Evolutionary conservation across 2,888 invertebrate genomes (phyloP).

Genomic region (Harpagoxenus sublaevis): DNA sequence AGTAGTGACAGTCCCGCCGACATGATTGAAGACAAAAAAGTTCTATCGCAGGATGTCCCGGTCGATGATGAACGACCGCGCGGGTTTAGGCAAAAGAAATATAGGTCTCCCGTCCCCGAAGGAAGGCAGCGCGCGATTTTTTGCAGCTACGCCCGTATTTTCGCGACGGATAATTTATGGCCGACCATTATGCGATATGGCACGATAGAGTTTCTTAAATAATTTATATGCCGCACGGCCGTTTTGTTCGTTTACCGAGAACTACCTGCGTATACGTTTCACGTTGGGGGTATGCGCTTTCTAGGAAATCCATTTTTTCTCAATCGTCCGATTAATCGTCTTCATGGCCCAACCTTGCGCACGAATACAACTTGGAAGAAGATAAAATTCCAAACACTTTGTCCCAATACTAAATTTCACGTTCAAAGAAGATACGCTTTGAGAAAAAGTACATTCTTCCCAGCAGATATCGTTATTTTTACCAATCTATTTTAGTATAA

Average conservation of each 20-base stretch:
- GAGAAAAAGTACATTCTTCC: background rate
- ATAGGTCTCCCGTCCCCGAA: slow-evolving; percentile 20
- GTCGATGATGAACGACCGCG: slow-evolving; percentile 70
- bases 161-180: slow-evolving; percentile 80
- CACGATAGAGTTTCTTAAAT: slow-evolving; percentile 83
- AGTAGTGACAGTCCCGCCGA: slow-evolving; percentile 18
- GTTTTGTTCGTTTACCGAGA: slow-evolving; percentile 78
- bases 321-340: slow-evolving; percentile 81
- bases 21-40: slow-evolving; percentile 31
- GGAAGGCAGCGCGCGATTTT: slow-evolving; percentile 68
- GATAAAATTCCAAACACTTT: slow-evolving; percentile 61
- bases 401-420: background rate
- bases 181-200: slow-evolving; percentile 81
- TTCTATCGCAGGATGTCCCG: slow-evolving; percentile 5
- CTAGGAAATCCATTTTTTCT: slow-evolving; percentile 78
- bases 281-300: slow-evolving; percentile 65
- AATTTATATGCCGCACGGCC: slow-evolving; percentile 82
- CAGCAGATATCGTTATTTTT: background rate
- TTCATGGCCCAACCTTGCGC: slow-evolving; percentile 61
- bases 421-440: background rate
- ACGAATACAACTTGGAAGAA: slow-evolving; percentile 60
- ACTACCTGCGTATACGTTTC: slow-evolving; percentile 28
- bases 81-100: slow-evolving; percentile 76
- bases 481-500: background rate
- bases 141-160: slow-evolving; percentile 77